These are phyloP conservation scores for Troglohyphantes excavatus DNA, from an alignment of 2,888 invertebrate species.

Conservation along the genomic window DNA sequence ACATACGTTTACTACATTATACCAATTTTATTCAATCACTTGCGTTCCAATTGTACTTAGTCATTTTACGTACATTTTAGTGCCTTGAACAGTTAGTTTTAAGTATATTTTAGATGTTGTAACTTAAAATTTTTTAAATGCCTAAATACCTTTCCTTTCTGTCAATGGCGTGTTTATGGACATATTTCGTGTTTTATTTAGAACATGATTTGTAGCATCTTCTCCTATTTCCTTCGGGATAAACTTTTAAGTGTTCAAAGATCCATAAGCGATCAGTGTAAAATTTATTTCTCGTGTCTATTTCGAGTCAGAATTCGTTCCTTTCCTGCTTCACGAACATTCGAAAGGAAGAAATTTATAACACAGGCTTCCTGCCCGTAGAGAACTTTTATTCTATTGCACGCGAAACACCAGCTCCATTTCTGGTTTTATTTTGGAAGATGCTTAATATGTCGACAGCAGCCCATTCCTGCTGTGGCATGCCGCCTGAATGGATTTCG, in stretches of 20 bases:
- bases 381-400: too few species aligned
- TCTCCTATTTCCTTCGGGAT: not conserved
- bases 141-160: too few species aligned
- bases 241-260: not conserved
- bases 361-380: constrained; percentile 14
- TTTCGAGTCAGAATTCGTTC: not conserved
- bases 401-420: not conserved
- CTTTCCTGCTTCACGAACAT: not conserved
- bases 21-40: too few species aligned
- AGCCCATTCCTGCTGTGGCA: not conserved
- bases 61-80: too few species aligned
- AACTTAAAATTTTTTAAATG: too few species aligned
- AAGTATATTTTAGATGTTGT: too few species aligned
- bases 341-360: not conserved
- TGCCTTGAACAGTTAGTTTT: too few species aligned
- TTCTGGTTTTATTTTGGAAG: constrained; percentile 36
- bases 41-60: too few species aligned
- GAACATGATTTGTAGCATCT: not conserved
- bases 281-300: not conserved
- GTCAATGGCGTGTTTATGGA: too few species aligned
- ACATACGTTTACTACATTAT: too few species aligned
- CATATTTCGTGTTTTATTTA: not conserved
- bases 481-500: constrained; percentile 35
- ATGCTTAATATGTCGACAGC: constrained; percentile 8
- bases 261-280: not conserved